Evolutionary conservation across 1,140 invertebrate genomes (phyloP).

Genomic region (Psix sp.): DNA sequence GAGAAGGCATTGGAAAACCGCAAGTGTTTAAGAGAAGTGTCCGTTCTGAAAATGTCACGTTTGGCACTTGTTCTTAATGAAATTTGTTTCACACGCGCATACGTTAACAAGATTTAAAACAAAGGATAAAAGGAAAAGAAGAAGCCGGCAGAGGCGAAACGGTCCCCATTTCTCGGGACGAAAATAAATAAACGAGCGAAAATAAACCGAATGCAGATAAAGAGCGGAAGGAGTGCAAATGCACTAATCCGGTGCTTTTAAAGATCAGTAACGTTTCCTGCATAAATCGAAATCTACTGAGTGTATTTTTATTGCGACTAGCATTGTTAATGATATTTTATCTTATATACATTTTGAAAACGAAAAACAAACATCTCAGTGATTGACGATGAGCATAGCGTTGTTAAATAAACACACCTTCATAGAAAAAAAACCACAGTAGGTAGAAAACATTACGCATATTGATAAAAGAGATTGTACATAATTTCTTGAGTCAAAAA

Average conservation of each 20-base stretch:
- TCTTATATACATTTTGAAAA: too few species aligned
- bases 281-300: slow-evolving; percentile 23
- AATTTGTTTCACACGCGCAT: slow-evolving; percentile 42
- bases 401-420: too few species aligned
- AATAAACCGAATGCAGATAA: slow-evolving; percentile 46
- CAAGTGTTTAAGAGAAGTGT: slow-evolving; percentile 27
- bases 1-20: too few species aligned
- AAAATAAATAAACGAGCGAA: slow-evolving; percentile 46
- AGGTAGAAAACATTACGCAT: too few species aligned
- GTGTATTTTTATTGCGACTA: slow-evolving; percentile 40
- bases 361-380: too few species aligned
- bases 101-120: slow-evolving; percentile 37
- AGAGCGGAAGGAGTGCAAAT: slow-evolving; percentile 46
- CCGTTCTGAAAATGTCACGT: slow-evolving; percentile 37
- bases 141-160: slow-evolving; percentile 15
- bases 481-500: too few species aligned
- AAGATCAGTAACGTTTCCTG: slow-evolving; percentile 39
- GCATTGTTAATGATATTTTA: background rate
- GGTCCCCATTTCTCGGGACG: slow-evolving; percentile 18
- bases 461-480: too few species aligned
- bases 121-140: slow-evolving; percentile 25
- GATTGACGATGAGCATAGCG: too few species aligned
- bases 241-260: slow-evolving; percentile 41
- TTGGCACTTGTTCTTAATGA: slow-evolving; percentile 43
- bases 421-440: too few species aligned